Percentiles rank a stretch among this genome's conserved stretches.
These are phyloP conservation scores for Drosophila anceps DNA, from an alignment of 2,888 invertebrate genomes.

Conservation along the genomic window DNA sequence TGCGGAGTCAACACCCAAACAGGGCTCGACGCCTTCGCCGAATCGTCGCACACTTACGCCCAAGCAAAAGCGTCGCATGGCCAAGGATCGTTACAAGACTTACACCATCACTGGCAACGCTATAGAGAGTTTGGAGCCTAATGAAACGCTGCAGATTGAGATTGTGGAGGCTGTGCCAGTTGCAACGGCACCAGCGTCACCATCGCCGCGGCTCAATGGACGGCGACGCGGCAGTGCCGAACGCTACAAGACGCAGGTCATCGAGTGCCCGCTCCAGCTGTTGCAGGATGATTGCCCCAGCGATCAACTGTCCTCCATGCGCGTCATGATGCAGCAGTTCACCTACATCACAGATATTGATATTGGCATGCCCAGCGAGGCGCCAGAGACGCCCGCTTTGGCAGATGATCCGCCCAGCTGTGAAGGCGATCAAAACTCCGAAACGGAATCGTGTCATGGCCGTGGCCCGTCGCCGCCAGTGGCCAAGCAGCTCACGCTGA, in stretches of 20 bases:
- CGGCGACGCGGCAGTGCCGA: slow-evolving; percentile 86
- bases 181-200: slow-evolving; percentile 15
- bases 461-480: slow-evolving; percentile 53
- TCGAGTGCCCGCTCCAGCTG: slow-evolving; percentile 80
- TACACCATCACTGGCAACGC: slow-evolving; percentile 89
- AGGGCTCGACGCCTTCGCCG: slow-evolving; percentile 83
- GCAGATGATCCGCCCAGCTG: slow-evolving; percentile 83
- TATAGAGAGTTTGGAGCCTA: slow-evolving; percentile 53
- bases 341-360: slow-evolving; percentile 81
- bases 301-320: slow-evolving; percentile 80
- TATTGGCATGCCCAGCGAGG: slow-evolving; percentile 78
- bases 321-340: slow-evolving; percentile 82
- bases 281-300: slow-evolving; percentile 55
- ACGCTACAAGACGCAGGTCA: slow-evolving; percentile 90
- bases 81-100: slow-evolving; percentile 93
- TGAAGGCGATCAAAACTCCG: slow-evolving; percentile 88
- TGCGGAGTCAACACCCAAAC: slow-evolving; percentile 91
- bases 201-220: slow-evolving; percentile 55
- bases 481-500: neutral
- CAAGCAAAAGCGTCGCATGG: slow-evolving; percentile 90
- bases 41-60: slow-evolving; percentile 87
- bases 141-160: slow-evolving; percentile 84
- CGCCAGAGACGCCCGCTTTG: slow-evolving; percentile 47
- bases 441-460: slow-evolving; percentile 86
- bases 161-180: slow-evolving; percentile 86